Evolutionary conservation across 2,797 vertebrate species (phyloP).

Genomic region (Anisognathus igniventris): DNA sequence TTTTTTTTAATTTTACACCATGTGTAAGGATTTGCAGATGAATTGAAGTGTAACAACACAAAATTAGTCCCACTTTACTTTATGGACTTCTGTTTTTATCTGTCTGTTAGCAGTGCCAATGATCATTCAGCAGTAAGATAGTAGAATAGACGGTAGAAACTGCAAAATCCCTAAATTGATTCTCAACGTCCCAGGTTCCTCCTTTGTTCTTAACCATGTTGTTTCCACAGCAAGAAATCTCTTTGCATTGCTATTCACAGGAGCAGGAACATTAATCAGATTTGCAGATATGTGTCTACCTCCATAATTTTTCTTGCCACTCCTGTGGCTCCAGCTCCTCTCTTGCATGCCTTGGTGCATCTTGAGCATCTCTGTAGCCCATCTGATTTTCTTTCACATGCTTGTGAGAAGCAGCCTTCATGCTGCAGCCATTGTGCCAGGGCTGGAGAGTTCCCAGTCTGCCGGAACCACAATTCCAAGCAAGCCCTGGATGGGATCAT

Average conservation of each 20-base stretch:
- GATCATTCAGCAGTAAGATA: background rate
- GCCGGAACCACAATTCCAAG: accelerated
- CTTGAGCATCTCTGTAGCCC: background rate
- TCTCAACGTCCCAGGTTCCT: background rate
- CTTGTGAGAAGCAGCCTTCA: background rate
- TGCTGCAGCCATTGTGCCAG: background rate
- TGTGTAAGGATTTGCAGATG: background rate
- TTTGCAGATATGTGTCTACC: background rate
- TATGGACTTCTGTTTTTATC: background rate
- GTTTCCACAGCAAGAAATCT: background rate
- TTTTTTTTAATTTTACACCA: background rate
- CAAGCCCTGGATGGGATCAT: background rate
- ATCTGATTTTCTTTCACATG: background rate
- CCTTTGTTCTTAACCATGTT: background rate
- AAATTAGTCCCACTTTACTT: background rate
- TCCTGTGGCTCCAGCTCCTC: background rate
- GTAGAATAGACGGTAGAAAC: background rate
- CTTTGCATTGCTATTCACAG: background rate
- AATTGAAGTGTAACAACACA: background rate
- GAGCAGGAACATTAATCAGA: background rate
- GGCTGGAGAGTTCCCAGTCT: background rate
- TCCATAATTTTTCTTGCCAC: background rate
- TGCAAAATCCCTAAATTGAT: background rate
- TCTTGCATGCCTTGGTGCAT: background rate
- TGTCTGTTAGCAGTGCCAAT: background rate